Evolutionary conservation across 2,888 invertebrate genomes (phyloP).

Genomic region (Loripinus fragilis): DNA sequence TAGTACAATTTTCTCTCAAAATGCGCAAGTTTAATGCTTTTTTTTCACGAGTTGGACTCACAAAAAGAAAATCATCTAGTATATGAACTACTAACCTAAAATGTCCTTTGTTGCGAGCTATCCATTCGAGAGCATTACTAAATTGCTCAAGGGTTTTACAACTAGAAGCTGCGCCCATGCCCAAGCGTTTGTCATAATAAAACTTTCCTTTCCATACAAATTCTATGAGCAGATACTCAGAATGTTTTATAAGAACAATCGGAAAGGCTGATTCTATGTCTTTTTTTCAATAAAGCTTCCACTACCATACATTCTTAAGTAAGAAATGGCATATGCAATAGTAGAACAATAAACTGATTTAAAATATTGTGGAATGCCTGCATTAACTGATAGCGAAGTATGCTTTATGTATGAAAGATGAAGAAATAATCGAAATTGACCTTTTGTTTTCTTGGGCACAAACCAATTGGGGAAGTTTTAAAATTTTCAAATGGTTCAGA

Average conservation of each 20-base stretch:
- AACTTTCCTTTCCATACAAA: conserved; percentile 27
- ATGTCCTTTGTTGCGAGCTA: conserved; percentile 13
- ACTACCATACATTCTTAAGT: neutral
- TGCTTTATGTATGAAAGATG: conserved; percentile 24
- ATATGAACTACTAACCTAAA: conserved; percentile 20
- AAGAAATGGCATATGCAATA: neutral
- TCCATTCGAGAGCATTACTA: conserved; percentile 25
- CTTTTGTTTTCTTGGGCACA: conserved; percentile 18
- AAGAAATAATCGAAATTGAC: conserved; percentile 20
- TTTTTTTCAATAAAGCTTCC: conserved; percentile 29
- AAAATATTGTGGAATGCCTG: conserved; percentile 7
- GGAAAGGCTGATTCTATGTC: conserved; percentile 25
- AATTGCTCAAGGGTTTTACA: conserved; percentile 37
- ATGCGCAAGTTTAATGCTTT: neutral
- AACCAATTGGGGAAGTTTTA: conserved; percentile 13
- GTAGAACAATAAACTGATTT: conserved; percentile 8
- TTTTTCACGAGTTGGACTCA: conserved; percentile 20
- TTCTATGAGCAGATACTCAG: conserved; percentile 15
- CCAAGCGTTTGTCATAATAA: conserved; percentile 26
- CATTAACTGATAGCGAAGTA: conserved; percentile 3
- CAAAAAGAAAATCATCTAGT: conserved; percentile 38
- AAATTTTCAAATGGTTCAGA: neutral
- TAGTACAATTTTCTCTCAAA: neutral
- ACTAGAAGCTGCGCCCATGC: conserved; percentile 29
- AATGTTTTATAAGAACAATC: conserved; percentile 15